Evolutionary conservation across 2,888 invertebrate genomes (phyloP), one percentile per base, ranked within the genome.

Genomic region (Pandemis cinnamomeana): DNA sequence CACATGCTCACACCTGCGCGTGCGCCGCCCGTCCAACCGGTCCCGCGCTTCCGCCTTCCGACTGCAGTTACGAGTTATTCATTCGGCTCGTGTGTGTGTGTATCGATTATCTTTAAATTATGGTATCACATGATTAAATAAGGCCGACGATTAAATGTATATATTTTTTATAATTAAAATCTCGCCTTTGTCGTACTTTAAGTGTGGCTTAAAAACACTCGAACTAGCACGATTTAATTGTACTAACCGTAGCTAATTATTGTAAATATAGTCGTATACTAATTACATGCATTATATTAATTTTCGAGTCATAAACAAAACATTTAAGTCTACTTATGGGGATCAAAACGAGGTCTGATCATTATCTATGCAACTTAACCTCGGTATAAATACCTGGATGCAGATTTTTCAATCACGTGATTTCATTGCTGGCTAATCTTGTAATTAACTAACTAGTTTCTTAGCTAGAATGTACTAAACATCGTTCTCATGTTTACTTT

Each of bases 31-130:
- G 67, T 42, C 69, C 51, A 66, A 74, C 74, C 74, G 71, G 74
- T 74, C 61, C 10, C n/a, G 36, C 42, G 60, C 73, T 73, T 69
- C 69, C 73, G 69, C 69, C 69, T 73, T 73, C 73, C 73, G 73
- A 64, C 73, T 73, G 72, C 61, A 41, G 66, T 68, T 72, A 68
- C 73, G 60, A 44, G 68, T 69, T 44, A 72, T 58, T 73, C 66
- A 70, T 66, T 60, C 20, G 69, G 58, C 68, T 68, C 72, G 53
- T 41, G 36, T 42, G 46, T 46, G 71, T 44, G 71, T 55, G 8
- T 72, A 62, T 11, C 46, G 64, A 69, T 51, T 69, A 68, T 48
- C 69, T 46, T 36, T 36, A 53, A 27, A 27, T 27, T 27, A 20
- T 20, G 2, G 20, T 20, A 0, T 58, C 58, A 11, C 27, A 27